Conservation (phyloP, 2,888 invertebrate species). For the Hemicrepidius hirtus region DNA sequence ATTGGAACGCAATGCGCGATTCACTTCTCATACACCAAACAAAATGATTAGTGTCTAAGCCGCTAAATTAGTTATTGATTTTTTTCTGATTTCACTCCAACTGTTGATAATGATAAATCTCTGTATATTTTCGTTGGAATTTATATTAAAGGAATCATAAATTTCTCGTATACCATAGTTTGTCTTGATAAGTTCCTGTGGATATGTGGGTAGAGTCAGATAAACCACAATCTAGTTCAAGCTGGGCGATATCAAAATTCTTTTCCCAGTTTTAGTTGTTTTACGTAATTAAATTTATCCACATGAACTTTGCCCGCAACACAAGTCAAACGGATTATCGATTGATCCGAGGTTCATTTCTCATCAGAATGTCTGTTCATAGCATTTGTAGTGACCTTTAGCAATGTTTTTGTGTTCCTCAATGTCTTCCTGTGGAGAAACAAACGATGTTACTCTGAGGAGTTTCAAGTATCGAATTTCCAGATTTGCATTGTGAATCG, state of each 20-base stretch:
- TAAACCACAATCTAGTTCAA: background rate
- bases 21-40: slow-evolving; percentile 12
- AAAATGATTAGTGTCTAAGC: background rate
- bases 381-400: too few species aligned
- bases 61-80: slow-evolving; percentile 11
- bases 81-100: background rate
- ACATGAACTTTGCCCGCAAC: background rate
- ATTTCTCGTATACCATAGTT: background rate
- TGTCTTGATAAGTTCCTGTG: background rate
- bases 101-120: too few species aligned
- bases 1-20: background rate
- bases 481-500: slow-evolving; percentile 11
- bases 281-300: slow-evolving; percentile 4
- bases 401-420: background rate
- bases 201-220: background rate
- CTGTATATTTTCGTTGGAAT: too few species aligned
- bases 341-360: background rate
- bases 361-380: background rate
- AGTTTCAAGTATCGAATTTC: background rate
- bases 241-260: background rate
- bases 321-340: background rate
- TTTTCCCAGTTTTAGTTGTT: background rate
- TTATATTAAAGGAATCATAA: background rate
- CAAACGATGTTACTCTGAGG: background rate
- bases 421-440: background rate